These are phyloP conservation scores for Sylvicola cinctus DNA, from an alignment of 2,888 invertebrate species.

Conservation along the genomic window DNA sequence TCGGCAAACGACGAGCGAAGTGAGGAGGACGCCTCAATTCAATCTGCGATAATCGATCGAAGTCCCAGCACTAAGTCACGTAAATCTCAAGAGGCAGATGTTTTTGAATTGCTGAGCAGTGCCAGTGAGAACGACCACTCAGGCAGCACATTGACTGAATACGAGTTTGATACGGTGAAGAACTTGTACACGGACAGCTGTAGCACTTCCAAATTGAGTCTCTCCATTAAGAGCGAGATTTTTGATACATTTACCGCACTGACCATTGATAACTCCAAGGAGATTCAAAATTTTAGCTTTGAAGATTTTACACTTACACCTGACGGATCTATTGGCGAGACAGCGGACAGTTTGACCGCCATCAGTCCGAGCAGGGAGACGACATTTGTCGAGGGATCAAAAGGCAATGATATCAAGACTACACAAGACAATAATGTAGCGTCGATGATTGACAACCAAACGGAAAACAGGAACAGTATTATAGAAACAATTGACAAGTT, in stretches of 20 bases:
- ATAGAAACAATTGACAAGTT: too few species aligned
- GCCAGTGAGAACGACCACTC: constrained; percentile 9
- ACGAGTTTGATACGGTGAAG: constrained; percentile 11
- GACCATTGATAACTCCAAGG: constrained; percentile 7
- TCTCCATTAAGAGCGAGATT: constrained; percentile 11
- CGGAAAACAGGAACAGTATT: too few species aligned
- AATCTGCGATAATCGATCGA: too few species aligned
- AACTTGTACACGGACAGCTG: constrained; percentile 11
- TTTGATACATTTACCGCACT: constrained; percentile 11
- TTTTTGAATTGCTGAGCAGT: constrained; percentile 6
- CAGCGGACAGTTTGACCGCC: not conserved
- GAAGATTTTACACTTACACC: constrained; percentile 12
- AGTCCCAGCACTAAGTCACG: too few species aligned
- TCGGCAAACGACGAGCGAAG: too few species aligned
- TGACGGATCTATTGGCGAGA: constrained; percentile 9
- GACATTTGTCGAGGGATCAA: not conserved
- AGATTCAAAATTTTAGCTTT: constrained; percentile 8
- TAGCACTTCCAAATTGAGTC: constrained; percentile 11
- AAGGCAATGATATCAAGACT: not conserved
- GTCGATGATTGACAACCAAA: too few species aligned
- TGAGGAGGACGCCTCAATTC: too few species aligned
- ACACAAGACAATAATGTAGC: not conserved
- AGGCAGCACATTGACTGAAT: constrained; percentile 10
- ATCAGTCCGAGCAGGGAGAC: constrained; percentile 1
- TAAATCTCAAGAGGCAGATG: too few species aligned